These are phyloP conservation scores for Oreotrochilus melanogaster DNA, from an alignment of 2,113 vertebrate species.

Conservation along the genomic window DNA sequence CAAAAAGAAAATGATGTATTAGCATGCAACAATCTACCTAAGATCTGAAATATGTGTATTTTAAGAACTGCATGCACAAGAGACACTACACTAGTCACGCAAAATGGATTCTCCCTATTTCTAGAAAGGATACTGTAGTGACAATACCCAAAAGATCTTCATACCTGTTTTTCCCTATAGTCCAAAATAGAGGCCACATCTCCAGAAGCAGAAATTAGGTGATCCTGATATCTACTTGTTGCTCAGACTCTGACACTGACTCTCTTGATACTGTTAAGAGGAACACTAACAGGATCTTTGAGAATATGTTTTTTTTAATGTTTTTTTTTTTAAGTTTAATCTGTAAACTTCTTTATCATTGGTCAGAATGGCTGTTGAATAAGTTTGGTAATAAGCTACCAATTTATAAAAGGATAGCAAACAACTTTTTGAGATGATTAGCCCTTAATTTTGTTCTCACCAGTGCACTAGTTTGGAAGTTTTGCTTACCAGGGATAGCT, in stretches of 20 bases:
- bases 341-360: not conserved
- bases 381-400: not conserved
- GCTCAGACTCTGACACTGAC: not conserved
- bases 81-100: not conserved
- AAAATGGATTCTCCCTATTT: not conserved
- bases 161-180: not conserved
- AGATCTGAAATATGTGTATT: not conserved
- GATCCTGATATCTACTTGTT: not conserved
- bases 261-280: not conserved
- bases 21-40: not conserved
- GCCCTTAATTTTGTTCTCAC: not conserved
- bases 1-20: not conserved
- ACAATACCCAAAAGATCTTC: not conserved
- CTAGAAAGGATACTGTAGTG: not conserved
- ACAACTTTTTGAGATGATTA: not conserved
- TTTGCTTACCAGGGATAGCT: not conserved
- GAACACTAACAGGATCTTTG: not conserved
- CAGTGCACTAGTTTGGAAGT: not conserved
- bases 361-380: not conserved
- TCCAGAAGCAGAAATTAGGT: not conserved
- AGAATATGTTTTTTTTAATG: not conserved
- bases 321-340: not conserved
- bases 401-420: not conserved
- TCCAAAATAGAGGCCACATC: not conserved
- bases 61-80: not conserved